Conservation (phyloP, 2,113 vertebrate species). For the Dicrurus megarhynchus region DNA sequence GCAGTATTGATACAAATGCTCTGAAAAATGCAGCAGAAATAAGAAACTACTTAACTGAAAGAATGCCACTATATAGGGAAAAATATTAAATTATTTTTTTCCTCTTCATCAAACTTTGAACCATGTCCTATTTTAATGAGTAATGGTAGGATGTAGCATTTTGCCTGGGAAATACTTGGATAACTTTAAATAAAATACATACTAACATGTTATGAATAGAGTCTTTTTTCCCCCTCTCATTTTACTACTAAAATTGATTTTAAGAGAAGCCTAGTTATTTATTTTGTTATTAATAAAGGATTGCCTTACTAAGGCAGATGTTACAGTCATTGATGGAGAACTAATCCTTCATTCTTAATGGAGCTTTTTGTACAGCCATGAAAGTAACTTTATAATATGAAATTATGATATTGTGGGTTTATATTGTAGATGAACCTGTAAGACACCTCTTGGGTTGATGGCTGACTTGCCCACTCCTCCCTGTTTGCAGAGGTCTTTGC, state of each 20-base stretch:
- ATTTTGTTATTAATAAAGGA: neutral
- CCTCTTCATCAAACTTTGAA: neutral
- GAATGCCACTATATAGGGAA: neutral
- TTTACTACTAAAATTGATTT: neutral
- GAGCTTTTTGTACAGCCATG: neutral
- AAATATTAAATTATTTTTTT: neutral
- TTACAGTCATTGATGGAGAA: neutral
- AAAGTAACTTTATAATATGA: neutral
- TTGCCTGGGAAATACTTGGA: neutral
- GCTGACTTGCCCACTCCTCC: neutral
- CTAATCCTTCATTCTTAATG: neutral
- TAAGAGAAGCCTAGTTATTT: neutral
- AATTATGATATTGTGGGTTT: neutral
- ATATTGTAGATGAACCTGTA: neutral
- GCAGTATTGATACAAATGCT: neutral
- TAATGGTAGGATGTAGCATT: neutral
- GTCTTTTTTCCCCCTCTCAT: neutral
- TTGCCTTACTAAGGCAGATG: neutral
- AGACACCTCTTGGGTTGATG: neutral
- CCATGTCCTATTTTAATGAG: neutral
- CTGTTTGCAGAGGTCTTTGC: neutral
- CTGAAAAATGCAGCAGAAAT: neutral
- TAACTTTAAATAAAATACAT: neutral
- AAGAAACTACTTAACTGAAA: neutral
- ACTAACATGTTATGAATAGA: neutral